A percentile compares a stretch with the other conserved stretches of the same genome.
phyloP scores from a whole-genome alignment of 2,113 vertebrate genomes.

The Astur gentilis region DNA sequence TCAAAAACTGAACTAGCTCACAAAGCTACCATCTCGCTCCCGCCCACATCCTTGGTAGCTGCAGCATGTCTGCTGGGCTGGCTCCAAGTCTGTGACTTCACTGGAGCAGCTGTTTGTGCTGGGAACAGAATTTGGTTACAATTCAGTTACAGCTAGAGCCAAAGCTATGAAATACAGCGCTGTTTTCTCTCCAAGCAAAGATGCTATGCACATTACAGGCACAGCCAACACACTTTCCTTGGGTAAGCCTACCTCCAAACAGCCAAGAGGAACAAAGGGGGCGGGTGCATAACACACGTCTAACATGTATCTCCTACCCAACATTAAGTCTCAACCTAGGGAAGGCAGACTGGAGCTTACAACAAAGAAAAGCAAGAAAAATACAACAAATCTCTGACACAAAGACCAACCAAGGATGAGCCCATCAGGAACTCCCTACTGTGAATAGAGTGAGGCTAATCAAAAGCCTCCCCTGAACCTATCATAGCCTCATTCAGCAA shows the following conservation, averaged over 20 bases:
- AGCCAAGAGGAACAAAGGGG: background rate
- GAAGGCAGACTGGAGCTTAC: background rate
- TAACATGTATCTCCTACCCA: background rate
- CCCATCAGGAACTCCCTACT: background rate
- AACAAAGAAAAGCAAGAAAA: background rate
- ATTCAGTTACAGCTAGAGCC: background rate
- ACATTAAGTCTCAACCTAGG: background rate
- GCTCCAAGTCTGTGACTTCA: background rate
- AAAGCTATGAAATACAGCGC: background rate
- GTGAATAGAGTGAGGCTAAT: background rate
- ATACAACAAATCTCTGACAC: background rate
- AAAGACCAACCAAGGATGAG: background rate
- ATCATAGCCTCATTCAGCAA: background rate
- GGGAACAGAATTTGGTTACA: background rate
- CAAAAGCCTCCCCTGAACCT: background rate
- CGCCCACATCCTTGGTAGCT: background rate
- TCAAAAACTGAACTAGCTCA: background rate
- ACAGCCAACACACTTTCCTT: background rate
- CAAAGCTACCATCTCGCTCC: background rate
- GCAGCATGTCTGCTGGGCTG: background rate
- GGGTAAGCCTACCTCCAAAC: background rate
- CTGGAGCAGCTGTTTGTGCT: slow-evolving; percentile 12
- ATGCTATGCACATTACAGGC: background rate
- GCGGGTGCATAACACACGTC: background rate
- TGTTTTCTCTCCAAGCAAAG: background rate